Conservation (phyloP, 2,113 vertebrate species). For the Deroptyus accipitrinus region DNA sequence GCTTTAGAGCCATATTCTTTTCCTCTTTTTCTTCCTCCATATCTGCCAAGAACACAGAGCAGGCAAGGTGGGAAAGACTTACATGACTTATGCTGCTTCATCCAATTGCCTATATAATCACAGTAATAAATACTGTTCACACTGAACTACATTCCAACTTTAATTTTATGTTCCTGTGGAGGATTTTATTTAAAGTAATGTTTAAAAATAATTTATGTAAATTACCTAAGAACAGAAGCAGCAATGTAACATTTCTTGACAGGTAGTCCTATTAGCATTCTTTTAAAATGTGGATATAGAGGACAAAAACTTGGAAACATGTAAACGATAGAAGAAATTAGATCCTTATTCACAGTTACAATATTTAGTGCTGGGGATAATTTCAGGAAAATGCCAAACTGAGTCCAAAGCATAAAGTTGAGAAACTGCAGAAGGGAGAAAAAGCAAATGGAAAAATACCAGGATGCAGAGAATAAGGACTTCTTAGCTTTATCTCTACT, state of each 20-base stretch:
- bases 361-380: not conserved
- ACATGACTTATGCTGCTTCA: not conserved
- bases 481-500: not conserved
- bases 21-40: not conserved
- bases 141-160: not conserved
- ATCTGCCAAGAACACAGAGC: not conserved
- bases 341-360: constrained; percentile 10
- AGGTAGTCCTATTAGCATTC: constrained; percentile 54
- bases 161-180: constrained; percentile 55
- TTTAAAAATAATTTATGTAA: constrained; percentile 67
- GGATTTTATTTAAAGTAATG: constrained; percentile 54
- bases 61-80: not conserved
- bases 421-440: not conserved
- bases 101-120: not conserved
- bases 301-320: constrained; percentile 55
- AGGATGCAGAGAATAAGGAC: not conserved
- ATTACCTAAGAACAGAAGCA: constrained; percentile 58
- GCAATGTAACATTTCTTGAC: constrained; percentile 54
- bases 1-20: not conserved
- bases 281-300: constrained; percentile 31
- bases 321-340: constrained; percentile 41
- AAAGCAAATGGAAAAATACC: constrained; percentile 18
- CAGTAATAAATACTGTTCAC: constrained; percentile 12
- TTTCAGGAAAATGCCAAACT: constrained; percentile 10
- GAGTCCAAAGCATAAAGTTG: not conserved